phyloP scores from a whole-genome alignment of 2,797 vertebrate genomes.

The Poecile montanus region DNA sequence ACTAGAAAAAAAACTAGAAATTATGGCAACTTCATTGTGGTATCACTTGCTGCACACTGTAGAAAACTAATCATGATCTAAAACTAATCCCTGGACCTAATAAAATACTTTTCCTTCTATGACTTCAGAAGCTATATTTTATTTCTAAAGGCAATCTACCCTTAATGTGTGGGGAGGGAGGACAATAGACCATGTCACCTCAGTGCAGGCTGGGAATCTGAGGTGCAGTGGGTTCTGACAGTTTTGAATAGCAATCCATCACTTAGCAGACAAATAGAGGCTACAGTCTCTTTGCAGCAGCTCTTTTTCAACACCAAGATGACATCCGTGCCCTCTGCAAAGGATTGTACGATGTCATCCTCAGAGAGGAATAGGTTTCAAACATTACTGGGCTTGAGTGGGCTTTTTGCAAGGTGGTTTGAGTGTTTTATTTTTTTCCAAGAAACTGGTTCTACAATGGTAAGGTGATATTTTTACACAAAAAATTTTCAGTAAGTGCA shows the following conservation, averaged over 20 bases:
- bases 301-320: background rate
- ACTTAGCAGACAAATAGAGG: constrained; percentile 23
- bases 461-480: background rate
- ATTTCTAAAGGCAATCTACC: constrained; percentile 15
- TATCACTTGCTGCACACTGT: background rate
- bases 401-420: background rate
- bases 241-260: constrained; percentile 33
- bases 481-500: background rate
- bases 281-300: background rate
- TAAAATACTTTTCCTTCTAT: background rate
- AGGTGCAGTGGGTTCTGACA: background rate
- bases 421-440: background rate
- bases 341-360: background rate
- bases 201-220: background rate
- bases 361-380: constrained; percentile 4
- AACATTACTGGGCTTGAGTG: background rate
- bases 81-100: background rate
- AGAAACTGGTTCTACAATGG: background rate
- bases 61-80: constrained; percentile 4
- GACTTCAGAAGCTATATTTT: constrained; percentile 15
- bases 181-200: background rate
- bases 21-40: background rate
- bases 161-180: background rate
- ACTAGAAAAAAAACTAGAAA: background rate
- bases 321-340: constrained; percentile 27